phyloP scores from a whole-genome alignment of 2,888 invertebrate species.

The Nasonovia ribisnigri region DNA sequence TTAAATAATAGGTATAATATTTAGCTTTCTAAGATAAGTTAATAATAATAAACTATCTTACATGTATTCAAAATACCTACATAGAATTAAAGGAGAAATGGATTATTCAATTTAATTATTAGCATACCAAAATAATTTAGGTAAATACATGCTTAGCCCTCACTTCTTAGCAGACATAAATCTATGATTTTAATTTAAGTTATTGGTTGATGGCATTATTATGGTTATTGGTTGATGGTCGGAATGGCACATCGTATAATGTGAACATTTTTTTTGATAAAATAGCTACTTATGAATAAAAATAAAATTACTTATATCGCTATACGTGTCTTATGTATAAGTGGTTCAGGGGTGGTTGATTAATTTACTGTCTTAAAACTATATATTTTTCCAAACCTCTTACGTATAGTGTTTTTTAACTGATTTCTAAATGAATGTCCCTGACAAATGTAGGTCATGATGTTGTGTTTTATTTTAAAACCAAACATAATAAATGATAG shows the following conservation, averaged over 20 bases:
- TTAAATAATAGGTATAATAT: too few relatives aligned
- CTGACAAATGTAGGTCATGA: background rate
- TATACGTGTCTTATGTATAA: background rate
- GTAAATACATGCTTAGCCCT: background rate
- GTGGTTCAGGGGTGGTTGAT: background rate
- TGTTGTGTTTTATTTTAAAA: background rate
- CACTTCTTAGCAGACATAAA: background rate
- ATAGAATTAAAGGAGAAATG: background rate
- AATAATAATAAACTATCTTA: background rate
- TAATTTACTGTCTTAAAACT: background rate
- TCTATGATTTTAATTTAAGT: background rate
- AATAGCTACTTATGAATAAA: background rate
- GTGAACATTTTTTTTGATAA: background rate
- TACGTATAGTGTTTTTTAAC: background rate
- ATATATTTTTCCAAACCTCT: background rate
- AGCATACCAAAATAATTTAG: background rate
- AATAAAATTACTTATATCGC: background rate
- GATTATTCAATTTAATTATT: background rate
- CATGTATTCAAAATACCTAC: background rate
- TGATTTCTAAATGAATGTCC: background rate
- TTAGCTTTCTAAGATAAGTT: too few relatives aligned
- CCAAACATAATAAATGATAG: background rate
- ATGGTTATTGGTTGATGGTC: background rate
- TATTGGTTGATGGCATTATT: background rate
- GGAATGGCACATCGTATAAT: background rate